phyloP scores from a whole-genome alignment of 2,888 invertebrate species.

The Steinernema hermaphroditum region DNA sequence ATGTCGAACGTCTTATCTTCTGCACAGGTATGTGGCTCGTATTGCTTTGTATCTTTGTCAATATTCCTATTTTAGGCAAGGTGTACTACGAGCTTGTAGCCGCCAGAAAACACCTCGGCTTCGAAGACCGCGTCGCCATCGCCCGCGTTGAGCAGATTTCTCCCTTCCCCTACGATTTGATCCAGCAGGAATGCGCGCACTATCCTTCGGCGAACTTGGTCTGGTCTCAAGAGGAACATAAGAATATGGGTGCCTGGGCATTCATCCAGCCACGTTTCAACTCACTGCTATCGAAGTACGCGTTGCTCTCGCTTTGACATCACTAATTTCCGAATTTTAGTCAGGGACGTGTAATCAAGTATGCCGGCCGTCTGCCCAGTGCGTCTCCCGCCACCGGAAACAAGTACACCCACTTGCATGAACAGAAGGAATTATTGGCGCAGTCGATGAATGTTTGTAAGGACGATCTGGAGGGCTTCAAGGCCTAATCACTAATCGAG shows the following conservation, averaged over 20 bases:
- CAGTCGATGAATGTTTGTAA: constrained; percentile 65
- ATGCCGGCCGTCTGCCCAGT: constrained; percentile 86
- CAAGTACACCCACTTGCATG: constrained; percentile 81
- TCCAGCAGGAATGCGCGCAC: constrained; percentile 78
- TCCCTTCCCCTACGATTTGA: constrained; percentile 89
- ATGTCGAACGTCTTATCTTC: constrained; percentile 83
- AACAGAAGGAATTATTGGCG: constrained; percentile 68
- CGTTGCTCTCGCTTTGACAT: neutral
- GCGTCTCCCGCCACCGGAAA: constrained; percentile 95
- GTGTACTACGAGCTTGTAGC: constrained; percentile 86
- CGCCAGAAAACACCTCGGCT: constrained; percentile 75
- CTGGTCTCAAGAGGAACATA: constrained; percentile 93
- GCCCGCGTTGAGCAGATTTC: constrained; percentile 86
- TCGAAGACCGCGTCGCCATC: constrained; percentile 81
- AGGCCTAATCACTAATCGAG: constrained; percentile 43
- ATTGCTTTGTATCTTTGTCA: too few species aligned
- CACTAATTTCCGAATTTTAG: constrained; percentile 39
- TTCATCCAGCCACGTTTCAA: constrained; percentile 74
- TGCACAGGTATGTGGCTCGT: constrained; percentile 85
- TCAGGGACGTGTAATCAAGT: constrained; percentile 72
- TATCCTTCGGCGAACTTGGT: constrained; percentile 82
- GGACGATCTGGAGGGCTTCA: constrained; percentile 54
- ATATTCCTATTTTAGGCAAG: constrained; percentile 73
- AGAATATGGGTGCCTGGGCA: constrained; percentile 85
- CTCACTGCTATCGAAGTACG: constrained; percentile 59